These are phyloP conservation scores for Epinephelus awoara DNA, from an alignment of 2,797 vertebrate genomes.

Conservation along the genomic window DNA sequence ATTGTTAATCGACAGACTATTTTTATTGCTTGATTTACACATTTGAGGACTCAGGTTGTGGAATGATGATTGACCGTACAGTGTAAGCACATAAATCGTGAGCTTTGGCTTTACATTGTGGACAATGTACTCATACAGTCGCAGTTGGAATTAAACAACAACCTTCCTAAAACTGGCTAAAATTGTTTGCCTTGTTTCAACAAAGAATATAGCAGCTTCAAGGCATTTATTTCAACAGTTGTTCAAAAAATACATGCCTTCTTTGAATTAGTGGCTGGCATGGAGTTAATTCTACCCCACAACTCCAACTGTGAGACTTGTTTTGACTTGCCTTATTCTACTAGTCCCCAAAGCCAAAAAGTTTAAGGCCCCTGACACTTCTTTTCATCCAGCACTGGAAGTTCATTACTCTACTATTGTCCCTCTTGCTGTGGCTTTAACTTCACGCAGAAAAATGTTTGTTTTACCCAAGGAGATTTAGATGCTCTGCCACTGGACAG, in stretches of 20 bases:
- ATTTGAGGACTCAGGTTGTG: too few species aligned
- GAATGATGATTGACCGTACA: too few species aligned
- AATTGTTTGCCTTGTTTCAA: not conserved
- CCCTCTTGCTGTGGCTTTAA: not conserved
- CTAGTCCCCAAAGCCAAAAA: conserved; percentile 12
- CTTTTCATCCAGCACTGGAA: not conserved
- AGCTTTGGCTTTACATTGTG: too few species aligned
- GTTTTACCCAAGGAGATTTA: not conserved
- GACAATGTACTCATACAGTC: too few species aligned
- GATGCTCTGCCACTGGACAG: not conserved
- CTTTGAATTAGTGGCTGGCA: not conserved
- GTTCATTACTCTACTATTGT: not conserved
- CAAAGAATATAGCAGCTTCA: not conserved
- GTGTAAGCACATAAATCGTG: too few species aligned
- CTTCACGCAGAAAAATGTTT: not conserved
- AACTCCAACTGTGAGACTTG: conserved; percentile 10
- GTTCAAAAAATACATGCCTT: not conserved
- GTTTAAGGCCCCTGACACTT: not conserved
- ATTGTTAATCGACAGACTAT: too few species aligned
- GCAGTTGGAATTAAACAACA: too few species aligned
- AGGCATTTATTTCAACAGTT: not conserved
- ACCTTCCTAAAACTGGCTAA: too few species aligned
- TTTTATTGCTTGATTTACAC: too few species aligned
- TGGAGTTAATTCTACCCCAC: not conserved
- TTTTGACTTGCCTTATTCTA: conserved; percentile 14